phyloP scores from a whole-genome alignment of 2,797 vertebrate species.

The Pipistrellus pygmaeus region DNA sequence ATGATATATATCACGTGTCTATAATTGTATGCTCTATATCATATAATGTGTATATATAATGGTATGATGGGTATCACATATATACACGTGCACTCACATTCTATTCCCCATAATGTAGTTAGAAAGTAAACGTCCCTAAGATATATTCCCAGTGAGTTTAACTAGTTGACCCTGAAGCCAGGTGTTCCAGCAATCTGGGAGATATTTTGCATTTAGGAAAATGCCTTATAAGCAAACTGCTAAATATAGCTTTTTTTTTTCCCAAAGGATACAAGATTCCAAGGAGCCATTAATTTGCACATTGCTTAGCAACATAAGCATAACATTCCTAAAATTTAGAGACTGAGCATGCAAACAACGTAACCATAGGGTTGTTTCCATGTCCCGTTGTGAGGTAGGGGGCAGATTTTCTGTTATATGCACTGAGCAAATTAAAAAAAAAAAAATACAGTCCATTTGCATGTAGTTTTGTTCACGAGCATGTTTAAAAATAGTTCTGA shows the following conservation, averaged over 20 bases:
- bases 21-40: too few relatives aligned
- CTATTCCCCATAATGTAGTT: not conserved
- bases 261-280: slow-evolving; percentile 37
- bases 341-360: slow-evolving; percentile 62
- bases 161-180: slow-evolving; percentile 56
- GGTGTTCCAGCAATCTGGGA: slow-evolving; percentile 62
- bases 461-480: slow-evolving; percentile 22
- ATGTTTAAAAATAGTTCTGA: slow-evolving; percentile 30
- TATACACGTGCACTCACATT: not conserved
- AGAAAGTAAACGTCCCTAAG: slow-evolving; percentile 48
- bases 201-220: slow-evolving; percentile 81
- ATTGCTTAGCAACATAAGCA: slow-evolving; percentile 77
- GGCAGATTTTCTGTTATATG: slow-evolving; percentile 2
- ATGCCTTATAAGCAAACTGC: slow-evolving; percentile 66
- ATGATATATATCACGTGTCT: not conserved
- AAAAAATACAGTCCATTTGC: not conserved
- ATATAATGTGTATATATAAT: not conserved
- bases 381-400: not conserved
- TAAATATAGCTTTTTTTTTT: slow-evolving; percentile 77
- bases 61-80: not conserved
- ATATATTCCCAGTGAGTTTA: slow-evolving; percentile 50
- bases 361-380: not conserved
- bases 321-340: slow-evolving; percentile 73
- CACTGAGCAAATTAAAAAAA: not conserved
- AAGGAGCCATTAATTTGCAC: slow-evolving; percentile 76